phyloP scores from a whole-genome alignment of 2,113 vertebrate species.

The Anguilla japonica region DNA sequence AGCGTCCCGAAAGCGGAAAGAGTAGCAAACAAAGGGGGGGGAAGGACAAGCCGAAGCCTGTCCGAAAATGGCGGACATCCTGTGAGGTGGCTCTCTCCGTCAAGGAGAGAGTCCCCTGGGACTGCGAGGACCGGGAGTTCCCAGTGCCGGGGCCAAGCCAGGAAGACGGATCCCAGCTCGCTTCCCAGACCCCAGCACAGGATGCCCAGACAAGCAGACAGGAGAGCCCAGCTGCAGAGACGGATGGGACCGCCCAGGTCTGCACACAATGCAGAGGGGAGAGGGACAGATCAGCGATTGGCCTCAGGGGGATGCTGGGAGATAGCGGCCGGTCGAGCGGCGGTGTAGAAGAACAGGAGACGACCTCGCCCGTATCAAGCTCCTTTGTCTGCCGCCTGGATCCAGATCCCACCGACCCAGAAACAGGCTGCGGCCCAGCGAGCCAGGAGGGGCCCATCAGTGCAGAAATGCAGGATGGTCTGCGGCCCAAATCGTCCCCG shows the following conservation, averaged over 20 bases:
- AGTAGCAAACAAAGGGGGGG: slow-evolving; percentile 35
- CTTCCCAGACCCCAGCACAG: background rate
- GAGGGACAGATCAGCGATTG: slow-evolving; percentile 5
- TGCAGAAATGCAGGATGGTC: background rate
- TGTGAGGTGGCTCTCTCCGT: slow-evolving; percentile 32
- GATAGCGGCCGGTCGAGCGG: background rate
- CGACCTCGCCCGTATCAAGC: background rate
- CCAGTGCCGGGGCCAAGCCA: background rate
- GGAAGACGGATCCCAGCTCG: background rate
- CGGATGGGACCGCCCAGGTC: slow-evolving; percentile 28
- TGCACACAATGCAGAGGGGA: slow-evolving; percentile 26
- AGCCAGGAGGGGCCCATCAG: background rate
- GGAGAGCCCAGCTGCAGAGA: background rate
- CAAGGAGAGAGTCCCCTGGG: background rate
- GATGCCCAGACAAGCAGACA: background rate
- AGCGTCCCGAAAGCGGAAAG: slow-evolving; percentile 17
- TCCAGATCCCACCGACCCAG: slow-evolving; percentile 30
- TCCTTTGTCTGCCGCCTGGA: slow-evolving; percentile 8
- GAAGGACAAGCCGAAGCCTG: slow-evolving; percentile 55
- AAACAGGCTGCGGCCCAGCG: slow-evolving; percentile 21
- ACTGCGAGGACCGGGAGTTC: background rate
- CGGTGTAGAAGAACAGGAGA: slow-evolving; percentile 28
- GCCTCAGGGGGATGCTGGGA: background rate
- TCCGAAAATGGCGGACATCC: slow-evolving; percentile 70
- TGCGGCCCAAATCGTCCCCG: slow-evolving; percentile 22